Evolutionary conservation across 64 coral and sea anemone species (phyloP).

Genomic region (Hydrozoanthus tunicans): DNA sequence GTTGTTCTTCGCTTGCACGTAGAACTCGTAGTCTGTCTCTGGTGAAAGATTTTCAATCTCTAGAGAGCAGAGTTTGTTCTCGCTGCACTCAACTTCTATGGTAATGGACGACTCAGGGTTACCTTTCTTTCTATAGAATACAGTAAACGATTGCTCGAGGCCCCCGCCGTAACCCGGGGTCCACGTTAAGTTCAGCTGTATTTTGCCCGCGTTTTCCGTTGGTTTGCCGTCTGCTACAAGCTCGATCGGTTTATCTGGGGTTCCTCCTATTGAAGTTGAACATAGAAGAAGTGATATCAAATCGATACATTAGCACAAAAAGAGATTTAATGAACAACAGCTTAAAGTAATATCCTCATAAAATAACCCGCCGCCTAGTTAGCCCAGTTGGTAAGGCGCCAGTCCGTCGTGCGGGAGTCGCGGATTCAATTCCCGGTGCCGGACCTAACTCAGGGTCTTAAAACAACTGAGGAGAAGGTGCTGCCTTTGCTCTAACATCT

Average conservation of each 20-base stretch:
- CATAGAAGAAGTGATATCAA: too few relatives aligned
- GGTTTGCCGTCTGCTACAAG: constrained; percentile 24
- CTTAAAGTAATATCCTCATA: too few relatives aligned
- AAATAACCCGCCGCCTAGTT: too few relatives aligned
- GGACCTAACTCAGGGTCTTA: too few relatives aligned
- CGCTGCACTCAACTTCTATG: constrained; percentile 27
- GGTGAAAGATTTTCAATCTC: constrained; percentile 60
- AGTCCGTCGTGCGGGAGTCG: too few relatives aligned
- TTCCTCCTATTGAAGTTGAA: constrained; percentile 11
- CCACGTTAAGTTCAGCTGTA: constrained; percentile 83
- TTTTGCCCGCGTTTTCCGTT: constrained; percentile 48
- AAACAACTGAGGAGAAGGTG: too few relatives aligned
- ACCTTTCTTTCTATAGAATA: constrained; percentile 50
- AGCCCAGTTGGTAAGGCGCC: too few relatives aligned
- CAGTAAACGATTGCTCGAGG: constrained; percentile 59
- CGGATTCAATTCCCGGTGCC: too few relatives aligned
- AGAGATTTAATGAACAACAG: too few relatives aligned
- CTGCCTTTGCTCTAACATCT: too few relatives aligned
- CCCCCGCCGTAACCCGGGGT: constrained; percentile 82
- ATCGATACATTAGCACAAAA: too few relatives aligned
- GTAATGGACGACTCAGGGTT: not conserved
- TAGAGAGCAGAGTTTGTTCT: constrained; percentile 18
- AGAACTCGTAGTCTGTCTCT: constrained; percentile 65
- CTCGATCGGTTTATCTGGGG: constrained; percentile 74
- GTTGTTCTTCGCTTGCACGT: constrained; percentile 59